Evolutionary conservation across 2,797 vertebrate genomes (phyloP).

Genomic region (Brachymystax lenok): DNA sequence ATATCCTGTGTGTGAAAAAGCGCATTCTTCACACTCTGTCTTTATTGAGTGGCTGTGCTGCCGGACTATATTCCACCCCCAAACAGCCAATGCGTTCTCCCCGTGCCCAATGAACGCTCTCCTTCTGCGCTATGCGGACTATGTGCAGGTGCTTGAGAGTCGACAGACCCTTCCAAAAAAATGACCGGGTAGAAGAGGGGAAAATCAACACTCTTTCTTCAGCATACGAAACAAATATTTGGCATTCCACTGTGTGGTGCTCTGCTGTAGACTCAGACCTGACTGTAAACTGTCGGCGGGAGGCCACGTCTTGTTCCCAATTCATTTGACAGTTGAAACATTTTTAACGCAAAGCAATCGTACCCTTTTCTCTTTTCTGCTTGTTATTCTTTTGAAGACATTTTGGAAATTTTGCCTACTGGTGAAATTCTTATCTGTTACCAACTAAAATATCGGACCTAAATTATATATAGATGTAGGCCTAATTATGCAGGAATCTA

Average conservation of each 20-base stretch:
- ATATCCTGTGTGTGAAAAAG: slow-evolving; percentile 65
- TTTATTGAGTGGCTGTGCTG: slow-evolving; percentile 68
- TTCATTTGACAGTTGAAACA: slow-evolving; percentile 41
- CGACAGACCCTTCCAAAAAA: slow-evolving; percentile 47
- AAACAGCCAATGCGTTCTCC: slow-evolving; percentile 33
- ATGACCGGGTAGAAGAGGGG: slow-evolving; percentile 51
- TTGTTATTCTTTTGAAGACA: slow-evolving; percentile 54
- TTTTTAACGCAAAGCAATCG: slow-evolving; percentile 48
- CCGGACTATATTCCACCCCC: slow-evolving; percentile 64
- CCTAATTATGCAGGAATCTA: too few species aligned
- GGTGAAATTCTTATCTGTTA: slow-evolving; percentile 52
- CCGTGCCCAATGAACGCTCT: slow-evolving; percentile 45
- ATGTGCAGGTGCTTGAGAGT: slow-evolving; percentile 71
- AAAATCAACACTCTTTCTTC: slow-evolving; percentile 56
- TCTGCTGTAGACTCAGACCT: slow-evolving; percentile 61
- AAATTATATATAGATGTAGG: slow-evolving; percentile 55
- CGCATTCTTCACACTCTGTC: slow-evolving; percentile 69
- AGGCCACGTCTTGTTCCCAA: slow-evolving; percentile 57
- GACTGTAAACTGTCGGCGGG: slow-evolving; percentile 62
- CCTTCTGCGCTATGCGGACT: slow-evolving; percentile 65
- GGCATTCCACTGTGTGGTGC: slow-evolving; percentile 68
- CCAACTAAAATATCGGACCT: slow-evolving; percentile 51
- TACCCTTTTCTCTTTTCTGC: slow-evolving; percentile 16
- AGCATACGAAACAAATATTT: slow-evolving; percentile 74
- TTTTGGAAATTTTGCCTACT: slow-evolving; percentile 26